Evolutionary conservation across 2,888 invertebrate species (phyloP).

Genomic region (Melinopterus prodromus): DNA sequence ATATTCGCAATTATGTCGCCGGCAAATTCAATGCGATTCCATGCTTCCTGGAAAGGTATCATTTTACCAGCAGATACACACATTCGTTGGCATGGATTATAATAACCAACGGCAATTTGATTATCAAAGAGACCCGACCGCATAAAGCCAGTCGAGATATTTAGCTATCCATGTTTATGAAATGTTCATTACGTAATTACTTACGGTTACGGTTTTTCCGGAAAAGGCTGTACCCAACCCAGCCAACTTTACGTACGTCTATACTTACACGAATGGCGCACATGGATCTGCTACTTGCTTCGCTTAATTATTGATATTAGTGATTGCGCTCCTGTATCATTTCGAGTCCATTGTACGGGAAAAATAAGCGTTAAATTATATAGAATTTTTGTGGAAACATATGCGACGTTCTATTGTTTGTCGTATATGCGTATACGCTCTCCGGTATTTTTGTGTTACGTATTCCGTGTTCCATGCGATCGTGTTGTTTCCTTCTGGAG

Average conservation of each 20-base stretch:
- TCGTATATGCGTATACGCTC: constrained; percentile 29
- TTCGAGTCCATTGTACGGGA: constrained; percentile 60
- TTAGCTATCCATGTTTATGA: constrained; percentile 34
- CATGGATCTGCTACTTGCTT: constrained; percentile 60
- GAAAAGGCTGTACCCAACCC: constrained; percentile 47
- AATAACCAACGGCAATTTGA: constrained; percentile 37
- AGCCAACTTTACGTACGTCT: constrained; percentile 31
- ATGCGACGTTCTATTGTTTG: constrained; percentile 47
- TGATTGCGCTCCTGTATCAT: constrained; percentile 56
- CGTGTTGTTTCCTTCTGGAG: constrained; percentile 4
- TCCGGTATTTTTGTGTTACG: constrained; percentile 6
- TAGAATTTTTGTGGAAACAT: constrained; percentile 60
- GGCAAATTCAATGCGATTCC: constrained; percentile 9
- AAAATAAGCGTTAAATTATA: constrained; percentile 60
- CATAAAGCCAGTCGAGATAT: neutral
- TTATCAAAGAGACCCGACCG: constrained; percentile 40
- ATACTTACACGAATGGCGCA: constrained; percentile 59
- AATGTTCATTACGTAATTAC: constrained; percentile 46
- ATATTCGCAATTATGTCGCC: neutral
- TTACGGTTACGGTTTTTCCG: constrained; percentile 48
- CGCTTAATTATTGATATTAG: constrained; percentile 61
- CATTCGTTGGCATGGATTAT: constrained; percentile 18
- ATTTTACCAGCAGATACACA: constrained; percentile 13
- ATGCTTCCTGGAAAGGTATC: constrained; percentile 17
- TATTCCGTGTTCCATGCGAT: constrained; percentile 4